Evolutionary conservation across 2,888 invertebrate species (phyloP), one percentile per base, ranked within the genome.

Genomic region (Leucoptera coffeella): DNA sequence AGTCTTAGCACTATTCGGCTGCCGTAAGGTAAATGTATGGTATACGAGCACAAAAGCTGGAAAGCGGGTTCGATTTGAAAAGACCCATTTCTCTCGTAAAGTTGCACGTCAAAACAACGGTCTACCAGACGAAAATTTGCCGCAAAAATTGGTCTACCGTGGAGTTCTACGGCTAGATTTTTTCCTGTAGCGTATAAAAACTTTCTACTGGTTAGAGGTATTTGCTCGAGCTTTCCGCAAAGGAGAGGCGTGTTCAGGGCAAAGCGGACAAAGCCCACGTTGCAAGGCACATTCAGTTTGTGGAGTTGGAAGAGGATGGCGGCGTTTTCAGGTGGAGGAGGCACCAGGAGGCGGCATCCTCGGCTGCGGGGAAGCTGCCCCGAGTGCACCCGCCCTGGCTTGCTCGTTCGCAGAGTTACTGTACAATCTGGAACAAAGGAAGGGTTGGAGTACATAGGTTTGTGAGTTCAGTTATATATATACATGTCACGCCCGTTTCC

Each of bases 161-260:
- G 75, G 29, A 79, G 53, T 40, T 73, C 74, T 34, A 82, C 46
- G 22, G 65, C 61, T 4, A 73, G 74, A 33, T 57, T 62, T 33
- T 69, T 71, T 14, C 74, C 69, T 29, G 46, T 35, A 11, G 76
- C 75, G 47, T 82, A 81, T 24, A 82, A 55, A 33, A 51, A 54
- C 35, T 67, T 73, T 33, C 81, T 71, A 40, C 79, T 77, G 9
- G 54, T 53, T 4, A 53, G 44, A 1, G 75, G 62, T 19, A 82
- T 67, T 47, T 84, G 82, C 44, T 84, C 83, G 4, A 83, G 57
- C 44, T 84, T 84, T 2, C 84, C 84, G 49, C 83, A 83, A 9
- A 82, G 49, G 2, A 53, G 55, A 6, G 64, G 57, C 12, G 67
- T 47, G 32, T 64, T 71, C 23, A 73, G 62, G 21, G 67, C 54